Evolutionary conservation across 2,113 vertebrate genomes (phyloP), one percentile per base, ranked within the genome.

Genomic region (Hemibagrus wyckioides): DNA sequence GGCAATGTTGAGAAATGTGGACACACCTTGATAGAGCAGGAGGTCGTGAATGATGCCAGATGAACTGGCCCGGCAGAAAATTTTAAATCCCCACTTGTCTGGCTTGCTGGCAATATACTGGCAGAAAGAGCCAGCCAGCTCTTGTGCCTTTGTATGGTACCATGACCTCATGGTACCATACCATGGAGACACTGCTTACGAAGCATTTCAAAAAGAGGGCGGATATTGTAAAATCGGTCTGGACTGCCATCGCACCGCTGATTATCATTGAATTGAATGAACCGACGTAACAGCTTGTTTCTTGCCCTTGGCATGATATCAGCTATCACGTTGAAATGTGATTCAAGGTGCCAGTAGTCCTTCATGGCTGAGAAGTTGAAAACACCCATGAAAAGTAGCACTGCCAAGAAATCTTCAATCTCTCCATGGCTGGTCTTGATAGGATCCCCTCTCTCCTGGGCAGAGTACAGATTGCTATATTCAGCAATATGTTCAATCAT

Each of bases 191-290:
- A 89, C n/a, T 85, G 87, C n/a, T 89, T 28, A 67, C 54, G 41
- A 86, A 90, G 36, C 87, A 89, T 89, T 8, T 90, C 75, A 79
- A 91, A 90, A 30, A 86, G 85, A 5, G 67, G 89, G 2, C 73
- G 4, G 56, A 89, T 89, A 88, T 90, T 88, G 84, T 86, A 86
- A 15, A 89, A 89, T 36, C 67, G 1, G 85, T 90, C 89, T 19
- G 52, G 52, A 67, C 65, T 90, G 17, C 57, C 6, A 21, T 84
- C 41, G 11, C 59, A 77, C 52, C 80, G 77, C n/a, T 83, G 36
- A 82, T 88, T 89, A 67, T 89, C 87, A 82, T 33, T 87, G 10
- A 90, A 92, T 80, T 88, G 54, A 88, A 89, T 84, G 81, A 41
- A 84, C 28, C 39, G 21, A 17, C 0, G 23, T 71, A 89, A 84